Percentiles rank a stretch among this genome's conserved stretches.
phyloP scores from a whole-genome alignment of 2,888 invertebrate species.

The Trachelus iudaicus region DNA sequence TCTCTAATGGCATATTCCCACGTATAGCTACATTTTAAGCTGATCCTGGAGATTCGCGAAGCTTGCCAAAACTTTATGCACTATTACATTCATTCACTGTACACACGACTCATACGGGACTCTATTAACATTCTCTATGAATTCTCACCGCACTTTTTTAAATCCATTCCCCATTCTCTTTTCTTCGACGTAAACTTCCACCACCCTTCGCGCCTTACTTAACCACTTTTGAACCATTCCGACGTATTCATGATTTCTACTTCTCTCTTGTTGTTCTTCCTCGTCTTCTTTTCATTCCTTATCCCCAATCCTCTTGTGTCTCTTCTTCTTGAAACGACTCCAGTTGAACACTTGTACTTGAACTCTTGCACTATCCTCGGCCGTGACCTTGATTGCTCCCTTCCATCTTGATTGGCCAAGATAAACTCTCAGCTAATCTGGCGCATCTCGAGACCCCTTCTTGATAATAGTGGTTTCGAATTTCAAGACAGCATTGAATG shows the following conservation, averaged over 20 bases:
- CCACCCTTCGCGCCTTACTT: constrained; percentile 22
- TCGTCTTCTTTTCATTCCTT: constrained; percentile 11
- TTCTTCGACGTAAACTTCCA: constrained; percentile 24
- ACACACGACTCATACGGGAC: neutral
- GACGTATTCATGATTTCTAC: constrained; percentile 12
- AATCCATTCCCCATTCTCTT: constrained; percentile 1
- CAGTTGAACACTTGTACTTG: neutral
- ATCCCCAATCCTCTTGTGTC: neutral
- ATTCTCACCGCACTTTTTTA: neutral
- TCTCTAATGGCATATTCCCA: neutral
- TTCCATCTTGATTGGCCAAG: neutral
- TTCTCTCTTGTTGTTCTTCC: constrained; percentile 6
- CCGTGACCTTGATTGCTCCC: neutral
- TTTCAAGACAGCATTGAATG: neutral
- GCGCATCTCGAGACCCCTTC: neutral
- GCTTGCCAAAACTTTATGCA: neutral
- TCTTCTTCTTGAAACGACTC: neutral
- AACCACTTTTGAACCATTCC: constrained; percentile 12
- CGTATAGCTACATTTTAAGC: neutral
- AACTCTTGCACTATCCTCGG: neutral
- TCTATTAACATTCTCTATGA: neutral
- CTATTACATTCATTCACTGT: neutral
- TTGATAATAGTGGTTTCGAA: neutral
- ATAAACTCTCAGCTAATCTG: neutral
- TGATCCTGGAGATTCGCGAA: neutral